These are phyloP conservation scores for Cosmia trapezina DNA, from an alignment of 2,888 invertebrate genomes.

Conservation along the genomic window DNA sequence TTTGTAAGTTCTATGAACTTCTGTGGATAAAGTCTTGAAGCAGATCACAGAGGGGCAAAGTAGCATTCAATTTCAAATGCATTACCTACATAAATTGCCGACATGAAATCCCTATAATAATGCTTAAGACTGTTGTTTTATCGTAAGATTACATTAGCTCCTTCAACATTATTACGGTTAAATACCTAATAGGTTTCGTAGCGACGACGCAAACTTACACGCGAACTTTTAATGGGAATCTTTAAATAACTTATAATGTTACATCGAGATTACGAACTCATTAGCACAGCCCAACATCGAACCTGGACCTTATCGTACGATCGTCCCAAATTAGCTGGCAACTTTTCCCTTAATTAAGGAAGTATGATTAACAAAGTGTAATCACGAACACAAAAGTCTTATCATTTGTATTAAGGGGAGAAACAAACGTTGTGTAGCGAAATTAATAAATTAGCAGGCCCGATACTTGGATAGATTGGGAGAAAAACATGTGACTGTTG, in stretches of 20 bases:
- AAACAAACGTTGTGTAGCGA: slow-evolving; percentile 50
- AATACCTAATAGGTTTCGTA: slow-evolving; percentile 57
- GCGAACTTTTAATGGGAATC: slow-evolving; percentile 74
- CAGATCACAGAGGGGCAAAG: neutral
- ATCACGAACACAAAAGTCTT: slow-evolving; percentile 89
- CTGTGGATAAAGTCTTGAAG: neutral
- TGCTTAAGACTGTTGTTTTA: slow-evolving; percentile 26
- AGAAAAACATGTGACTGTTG: slow-evolving; percentile 35
- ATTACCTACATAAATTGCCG: slow-evolving; percentile 2
- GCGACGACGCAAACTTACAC: slow-evolving; percentile 65
- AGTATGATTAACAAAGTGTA: slow-evolving; percentile 89
- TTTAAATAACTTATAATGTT: slow-evolving; percentile 72
- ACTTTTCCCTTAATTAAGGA: slow-evolving; percentile 89
- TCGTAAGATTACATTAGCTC: slow-evolving; percentile 46
- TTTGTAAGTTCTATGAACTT: neutral
- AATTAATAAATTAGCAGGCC: slow-evolving; percentile 61
- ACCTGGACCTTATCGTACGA: slow-evolving; percentile 81
- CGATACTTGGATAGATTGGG: slow-evolving; percentile 25
- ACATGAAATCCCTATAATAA: slow-evolving; percentile 8
- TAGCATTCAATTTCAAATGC: slow-evolving; percentile 13
- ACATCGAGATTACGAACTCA: slow-evolving; percentile 78
- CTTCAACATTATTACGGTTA: slow-evolving; percentile 43
- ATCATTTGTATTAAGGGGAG: slow-evolving; percentile 77
- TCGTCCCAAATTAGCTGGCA: slow-evolving; percentile 84
- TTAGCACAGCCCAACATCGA: slow-evolving; percentile 79